Evolutionary conservation across 2,797 vertebrate genomes (phyloP), one percentile per base, ranked within the genome.

Genomic region (Steatocranus sp.): DNA sequence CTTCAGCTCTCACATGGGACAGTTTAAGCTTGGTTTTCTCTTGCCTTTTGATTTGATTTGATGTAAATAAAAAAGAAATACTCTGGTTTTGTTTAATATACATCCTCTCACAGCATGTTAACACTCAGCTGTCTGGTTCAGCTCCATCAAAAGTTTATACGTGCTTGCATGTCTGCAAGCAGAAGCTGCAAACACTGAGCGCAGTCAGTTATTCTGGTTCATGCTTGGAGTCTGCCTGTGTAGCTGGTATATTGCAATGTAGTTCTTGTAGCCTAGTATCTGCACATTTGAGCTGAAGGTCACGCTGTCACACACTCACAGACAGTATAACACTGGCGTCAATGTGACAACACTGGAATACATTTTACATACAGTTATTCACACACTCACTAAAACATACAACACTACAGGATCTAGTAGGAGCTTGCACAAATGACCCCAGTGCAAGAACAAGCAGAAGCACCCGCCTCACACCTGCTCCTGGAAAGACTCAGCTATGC

Each of bases 281-380:
- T 27, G 66, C 36, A 27, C 23, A 27, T 27, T 27, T 4, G 20
- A 18, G 38, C 23, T 30, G 66, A 18, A 7, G 66, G 38, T 27
- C 38, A 46, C 6, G 2, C 23, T 18, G 23, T 18, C 38, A 70
- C 38, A 25, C 8, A 17, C 12, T 38, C 58, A 66, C 1, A 43
- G n/a, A 1, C 5, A 18, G 4, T 27, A 70, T 0, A 70, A 46
- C 38, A 70, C 38, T 46, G 38, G 0, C 6, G 0, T 73, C 43
- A 6, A 73, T 11, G 10, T 12, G 23, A 27, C 15, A 73, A 48
- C 25, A 6, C 41, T 30, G 18, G 41, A 48, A 73, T 11, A n/a
- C 10, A 48, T 30, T 12, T 70, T 30, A 30, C 2, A 30, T 11
- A 27, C 23, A 70, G 23, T 27, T 48, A 32, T 12, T 48, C 25